phyloP scores from a whole-genome alignment of 2,113 vertebrate species.

The Ibidorhyncha struthersii region DNA sequence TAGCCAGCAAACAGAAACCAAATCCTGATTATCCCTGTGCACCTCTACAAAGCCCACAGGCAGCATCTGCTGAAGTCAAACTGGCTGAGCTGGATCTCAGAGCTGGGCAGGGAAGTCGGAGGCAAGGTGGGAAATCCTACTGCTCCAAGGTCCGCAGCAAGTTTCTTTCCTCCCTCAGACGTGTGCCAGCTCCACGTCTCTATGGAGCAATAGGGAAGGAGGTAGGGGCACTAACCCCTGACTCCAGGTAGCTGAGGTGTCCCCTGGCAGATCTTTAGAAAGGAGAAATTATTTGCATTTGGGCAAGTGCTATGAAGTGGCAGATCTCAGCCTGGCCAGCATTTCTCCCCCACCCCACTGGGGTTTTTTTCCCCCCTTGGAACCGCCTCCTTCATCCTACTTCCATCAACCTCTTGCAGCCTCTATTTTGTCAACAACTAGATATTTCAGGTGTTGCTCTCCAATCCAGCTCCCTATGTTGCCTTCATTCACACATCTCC shows the following conservation, averaged over 20 bases:
- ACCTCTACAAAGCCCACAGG: conserved; percentile 30
- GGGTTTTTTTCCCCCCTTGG: neutral
- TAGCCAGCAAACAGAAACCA: conserved; percentile 64
- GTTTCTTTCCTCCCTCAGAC: neutral
- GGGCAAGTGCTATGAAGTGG: neutral
- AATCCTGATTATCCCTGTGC: conserved; percentile 45
- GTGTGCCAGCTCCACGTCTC: neutral
- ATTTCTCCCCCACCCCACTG: neutral
- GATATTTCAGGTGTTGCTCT: neutral
- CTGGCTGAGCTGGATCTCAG: neutral
- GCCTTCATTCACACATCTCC: neutral
- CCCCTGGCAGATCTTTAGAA: neutral
- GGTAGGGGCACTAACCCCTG: neutral
- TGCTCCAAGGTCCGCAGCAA: neutral
- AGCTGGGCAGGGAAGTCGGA: neutral
- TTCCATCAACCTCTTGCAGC: neutral
- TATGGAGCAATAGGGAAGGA: neutral
- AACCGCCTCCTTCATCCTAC: neutral
- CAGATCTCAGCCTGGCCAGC: neutral
- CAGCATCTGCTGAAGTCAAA: conserved; percentile 16
- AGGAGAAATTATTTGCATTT: neutral
- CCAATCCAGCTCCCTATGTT: neutral
- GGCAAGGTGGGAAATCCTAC: neutral
- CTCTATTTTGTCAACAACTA: neutral
- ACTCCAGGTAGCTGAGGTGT: neutral